These are phyloP conservation scores for Amblyopsis rosae DNA, from an alignment of 2,113 vertebrate species.

Conservation along the genomic window DNA sequence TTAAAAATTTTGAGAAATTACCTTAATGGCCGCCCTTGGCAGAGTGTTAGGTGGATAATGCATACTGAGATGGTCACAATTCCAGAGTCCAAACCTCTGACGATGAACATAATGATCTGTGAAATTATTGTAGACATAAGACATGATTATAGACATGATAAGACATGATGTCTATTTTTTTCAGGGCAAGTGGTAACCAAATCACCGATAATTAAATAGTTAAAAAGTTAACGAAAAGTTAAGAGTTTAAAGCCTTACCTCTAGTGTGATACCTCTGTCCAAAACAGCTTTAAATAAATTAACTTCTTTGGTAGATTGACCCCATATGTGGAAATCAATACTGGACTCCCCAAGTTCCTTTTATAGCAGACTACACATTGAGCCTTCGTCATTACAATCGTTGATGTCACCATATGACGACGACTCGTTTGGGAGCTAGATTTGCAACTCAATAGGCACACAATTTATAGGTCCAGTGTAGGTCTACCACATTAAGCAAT, in stretches of 20 bases:
- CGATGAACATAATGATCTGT: conserved; percentile 71
- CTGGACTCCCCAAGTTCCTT: conserved; percentile 53
- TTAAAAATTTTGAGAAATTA: conserved; percentile 43
- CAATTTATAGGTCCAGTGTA: too few relatives aligned
- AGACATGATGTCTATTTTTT: too few relatives aligned
- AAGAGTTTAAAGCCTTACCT: background rate
- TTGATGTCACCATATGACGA: conserved; percentile 73
- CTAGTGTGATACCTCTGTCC: background rate
- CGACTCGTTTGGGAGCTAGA: conserved; percentile 42
- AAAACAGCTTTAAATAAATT: background rate
- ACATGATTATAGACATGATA: background rate
- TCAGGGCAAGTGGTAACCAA: too few relatives aligned
- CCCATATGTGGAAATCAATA: conserved; percentile 57
- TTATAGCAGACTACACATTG: conserved; percentile 70
- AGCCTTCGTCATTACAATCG: conserved; percentile 71
- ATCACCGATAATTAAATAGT: too few relatives aligned
- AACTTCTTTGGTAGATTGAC: conserved; percentile 40
- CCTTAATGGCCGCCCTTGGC: conserved; percentile 80
- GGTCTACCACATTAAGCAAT: too few relatives aligned
- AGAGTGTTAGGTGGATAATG: conserved; percentile 69
- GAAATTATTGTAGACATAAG: conserved; percentile 36
- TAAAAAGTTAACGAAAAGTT: background rate
- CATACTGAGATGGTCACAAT: conserved; percentile 72
- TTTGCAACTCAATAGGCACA: conserved; percentile 42
- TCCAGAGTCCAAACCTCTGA: conserved; percentile 60